Conservation (phyloP, 2,888 invertebrate species). For the Holacanthella duospinosa region DNA sequence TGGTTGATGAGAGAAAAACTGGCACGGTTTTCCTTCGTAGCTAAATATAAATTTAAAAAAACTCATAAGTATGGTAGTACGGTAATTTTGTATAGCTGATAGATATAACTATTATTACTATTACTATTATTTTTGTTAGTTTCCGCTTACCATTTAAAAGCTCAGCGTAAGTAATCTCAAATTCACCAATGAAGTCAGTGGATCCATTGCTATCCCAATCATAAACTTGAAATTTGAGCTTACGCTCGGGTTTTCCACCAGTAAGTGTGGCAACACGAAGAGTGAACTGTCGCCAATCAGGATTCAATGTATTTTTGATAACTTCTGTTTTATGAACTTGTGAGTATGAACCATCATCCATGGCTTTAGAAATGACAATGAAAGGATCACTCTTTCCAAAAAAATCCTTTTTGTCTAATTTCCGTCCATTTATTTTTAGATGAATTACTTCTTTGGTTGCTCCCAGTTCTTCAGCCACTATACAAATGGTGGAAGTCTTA, state of each 20-base stretch:
- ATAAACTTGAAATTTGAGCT: slow-evolving; percentile 45
- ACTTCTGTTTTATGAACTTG: slow-evolving; percentile 46
- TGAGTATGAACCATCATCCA: slow-evolving; percentile 44
- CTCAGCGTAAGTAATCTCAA: slow-evolving; percentile 41
- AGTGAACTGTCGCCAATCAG: slow-evolving; percentile 45
- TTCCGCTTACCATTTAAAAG: slow-evolving; percentile 38
- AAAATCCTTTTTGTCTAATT: slow-evolving; percentile 46
- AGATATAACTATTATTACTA: neutral
- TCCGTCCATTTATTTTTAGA: slow-evolving; percentile 41
- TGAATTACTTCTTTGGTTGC: slow-evolving; percentile 40
- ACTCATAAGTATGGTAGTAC: neutral
- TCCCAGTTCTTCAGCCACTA: slow-evolving; percentile 37
- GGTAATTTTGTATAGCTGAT: no score
- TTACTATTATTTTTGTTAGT: neutral
- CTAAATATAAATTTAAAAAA: neutral
- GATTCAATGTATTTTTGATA: slow-evolving; percentile 46
- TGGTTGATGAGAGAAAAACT: slow-evolving; percentile 43
- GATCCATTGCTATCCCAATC: slow-evolving; percentile 46
- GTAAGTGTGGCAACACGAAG: slow-evolving; percentile 41
- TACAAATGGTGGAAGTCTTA: slow-evolving; percentile 26
- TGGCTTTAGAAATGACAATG: slow-evolving; percentile 42
- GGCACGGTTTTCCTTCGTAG: slow-evolving; percentile 32
- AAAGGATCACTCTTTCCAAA: slow-evolving; percentile 48
- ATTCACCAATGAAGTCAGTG: slow-evolving; percentile 46
- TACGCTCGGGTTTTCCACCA: slow-evolving; percentile 44